A percentile compares a stretch with the other conserved stretches of the same genome.
Evolutionary conservation across 2,797 vertebrate species (phyloP).

Genomic region (Pristis pectinata): DNA sequence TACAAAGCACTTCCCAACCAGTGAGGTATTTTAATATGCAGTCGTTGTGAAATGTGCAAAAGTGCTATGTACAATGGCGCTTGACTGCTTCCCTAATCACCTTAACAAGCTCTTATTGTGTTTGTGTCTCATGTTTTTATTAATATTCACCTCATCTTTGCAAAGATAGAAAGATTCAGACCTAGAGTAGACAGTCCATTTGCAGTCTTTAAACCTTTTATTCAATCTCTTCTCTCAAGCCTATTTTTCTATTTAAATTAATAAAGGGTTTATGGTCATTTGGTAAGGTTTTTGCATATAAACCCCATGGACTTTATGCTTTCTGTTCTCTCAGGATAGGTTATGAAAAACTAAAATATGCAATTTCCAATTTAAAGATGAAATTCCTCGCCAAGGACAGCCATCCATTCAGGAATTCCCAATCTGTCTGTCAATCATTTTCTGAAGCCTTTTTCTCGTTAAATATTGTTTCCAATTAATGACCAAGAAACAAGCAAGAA

Average conservation of each 20-base stretch:
- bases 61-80: not conserved
- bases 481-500: not conserved
- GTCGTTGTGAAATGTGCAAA: not conserved
- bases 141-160: not conserved
- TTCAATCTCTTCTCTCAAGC: not conserved
- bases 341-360: not conserved
- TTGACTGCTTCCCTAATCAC: not conserved
- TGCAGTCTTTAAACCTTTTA: not conserved
- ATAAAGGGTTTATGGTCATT: not conserved
- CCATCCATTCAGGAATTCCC: not conserved
- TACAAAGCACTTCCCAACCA: not conserved
- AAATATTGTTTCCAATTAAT: slow-evolving; percentile 13
- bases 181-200: not conserved
- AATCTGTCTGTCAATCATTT: not conserved
- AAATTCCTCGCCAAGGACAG: not conserved
- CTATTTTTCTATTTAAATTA: not conserved
- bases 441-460: not conserved
- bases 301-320: not conserved
- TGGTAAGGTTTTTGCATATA: not conserved
- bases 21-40: not conserved
- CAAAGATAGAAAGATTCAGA: not conserved
- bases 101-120: not conserved
- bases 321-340: not conserved
- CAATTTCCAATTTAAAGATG: not conserved
- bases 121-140: not conserved